Conservation (phyloP, 2,113 vertebrate species). For the Hoplias malabaricus region DNA sequence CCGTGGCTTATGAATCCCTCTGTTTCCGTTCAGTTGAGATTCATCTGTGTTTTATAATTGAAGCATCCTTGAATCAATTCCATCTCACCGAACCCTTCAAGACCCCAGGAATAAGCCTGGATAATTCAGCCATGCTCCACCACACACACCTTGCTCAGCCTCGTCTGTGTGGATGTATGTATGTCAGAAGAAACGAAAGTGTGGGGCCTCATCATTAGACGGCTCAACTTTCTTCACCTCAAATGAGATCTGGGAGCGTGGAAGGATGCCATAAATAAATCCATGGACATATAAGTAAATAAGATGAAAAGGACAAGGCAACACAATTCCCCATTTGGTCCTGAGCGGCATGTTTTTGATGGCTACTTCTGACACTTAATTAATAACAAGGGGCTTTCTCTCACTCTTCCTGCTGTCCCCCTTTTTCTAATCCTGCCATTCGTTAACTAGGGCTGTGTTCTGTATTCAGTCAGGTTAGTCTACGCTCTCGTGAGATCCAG, state of each 20-base stretch:
- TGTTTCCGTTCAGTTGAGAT: constrained; percentile 42
- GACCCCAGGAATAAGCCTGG: constrained; percentile 29
- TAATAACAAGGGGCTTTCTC: constrained; percentile 44
- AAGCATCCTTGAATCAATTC: constrained; percentile 50
- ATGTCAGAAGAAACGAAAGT: not conserved
- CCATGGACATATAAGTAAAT: not conserved
- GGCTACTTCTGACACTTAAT: constrained; percentile 55
- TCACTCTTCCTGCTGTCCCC: not conserved
- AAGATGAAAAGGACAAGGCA: not conserved
- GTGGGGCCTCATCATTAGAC: constrained; percentile 18
- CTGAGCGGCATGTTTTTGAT: constrained; percentile 45
- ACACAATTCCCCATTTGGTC: constrained; percentile 10
- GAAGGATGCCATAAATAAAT: constrained; percentile 12
- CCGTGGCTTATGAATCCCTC: constrained; percentile 29
- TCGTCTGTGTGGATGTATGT: constrained; percentile 16
- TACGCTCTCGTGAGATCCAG: not conserved
- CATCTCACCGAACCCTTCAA: constrained; percentile 36
- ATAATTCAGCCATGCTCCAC: constrained; percentile 31
- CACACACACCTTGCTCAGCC: constrained; percentile 37
- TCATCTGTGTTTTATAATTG: constrained; percentile 51
- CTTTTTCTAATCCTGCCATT: not conserved
- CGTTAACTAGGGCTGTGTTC: not conserved
- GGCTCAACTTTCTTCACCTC: constrained; percentile 1
- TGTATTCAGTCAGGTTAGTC: constrained; percentile 18
- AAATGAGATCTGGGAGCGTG: constrained; percentile 3